Evolutionary conservation across 2,888 invertebrate genomes (phyloP), one percentile per base, ranked within the genome.

Genomic region (Drosophila fulvimacula): DNA sequence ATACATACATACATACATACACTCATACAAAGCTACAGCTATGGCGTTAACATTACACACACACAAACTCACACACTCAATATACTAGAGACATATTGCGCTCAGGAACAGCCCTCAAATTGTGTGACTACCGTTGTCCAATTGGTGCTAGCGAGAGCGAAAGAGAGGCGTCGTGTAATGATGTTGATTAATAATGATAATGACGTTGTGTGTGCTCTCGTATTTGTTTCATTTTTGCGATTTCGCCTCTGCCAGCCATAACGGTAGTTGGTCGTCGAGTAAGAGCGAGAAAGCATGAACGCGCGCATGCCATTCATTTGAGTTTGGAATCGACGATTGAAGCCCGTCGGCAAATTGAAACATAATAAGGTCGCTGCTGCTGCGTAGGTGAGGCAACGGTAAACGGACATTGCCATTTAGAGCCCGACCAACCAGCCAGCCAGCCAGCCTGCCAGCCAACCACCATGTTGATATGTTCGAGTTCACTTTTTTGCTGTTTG

Each of bases 241-340:
- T 38, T 58, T 36, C 21, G 17, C 44, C 34, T 48, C 59, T 69
- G 58, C 46, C 57, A 51, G 60, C 66, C 48, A 78, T 66, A 75
- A 71, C 84, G 69, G 73, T 79, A 88, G 83, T 84, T 82, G 76
- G 38, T 39, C 30, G 64, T 59, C 53, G 62, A 49, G 77, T 65
- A 73, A 83, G 70, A 75, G 80, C 73, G 75, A 87, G 82, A 89
- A 67, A 83, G 85, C 87, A 81, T 76, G 82, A 79, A 57, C 67
- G 75, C 69, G 72, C 81, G 77, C 74, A 66, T 70, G 65, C 64
- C 38, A 53, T 68, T 55, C 53, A 67, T 68, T 69, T 64, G 69
- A 76, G 67, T 57, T 57, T 42, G 68, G 32, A 52, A 61, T 56
- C 70, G 59, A 66, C 27, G 59, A n/a, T 44, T 65, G 48, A 61